A percentile compares a stretch with the other conserved stretches of the same genome.
These are phyloP conservation scores for Laspeyria flexula DNA, from an alignment of 2,888 invertebrate species.

Conservation along the genomic window DNA sequence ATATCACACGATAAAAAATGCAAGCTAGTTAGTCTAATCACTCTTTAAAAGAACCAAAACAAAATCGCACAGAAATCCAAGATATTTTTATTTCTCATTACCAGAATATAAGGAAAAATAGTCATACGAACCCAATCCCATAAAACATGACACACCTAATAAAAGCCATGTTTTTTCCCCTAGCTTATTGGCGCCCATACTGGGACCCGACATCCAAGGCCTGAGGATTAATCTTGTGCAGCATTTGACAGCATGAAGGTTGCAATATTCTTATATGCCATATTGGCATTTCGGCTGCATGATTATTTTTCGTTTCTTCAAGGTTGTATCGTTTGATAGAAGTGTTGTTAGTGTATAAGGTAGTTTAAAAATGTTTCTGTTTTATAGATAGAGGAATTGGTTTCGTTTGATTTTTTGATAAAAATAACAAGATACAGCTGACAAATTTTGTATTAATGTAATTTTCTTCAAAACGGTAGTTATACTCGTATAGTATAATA, in stretches of 20 bases:
- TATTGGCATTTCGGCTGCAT: slow-evolving; percentile 44
- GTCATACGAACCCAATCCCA: not conserved
- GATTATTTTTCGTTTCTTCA: slow-evolving; percentile 28
- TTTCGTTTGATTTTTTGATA: too few relatives aligned
- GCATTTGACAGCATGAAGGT: slow-evolving; percentile 53
- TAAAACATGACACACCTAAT: slow-evolving; percentile 3
- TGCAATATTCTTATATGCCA: slow-evolving; percentile 45
- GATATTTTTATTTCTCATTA: not conserved
- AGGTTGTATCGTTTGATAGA: slow-evolving; percentile 33
- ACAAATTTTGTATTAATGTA: too few relatives aligned
- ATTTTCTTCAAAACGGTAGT: too few relatives aligned
- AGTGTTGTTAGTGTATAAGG: slow-evolving; percentile 8
- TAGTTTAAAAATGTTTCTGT: too few relatives aligned
- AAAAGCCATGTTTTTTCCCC: slow-evolving; percentile 7
- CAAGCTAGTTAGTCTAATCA: too few relatives aligned
- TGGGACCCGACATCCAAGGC: slow-evolving; percentile 40
- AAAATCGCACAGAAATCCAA: not conserved
- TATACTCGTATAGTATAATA: too few relatives aligned
- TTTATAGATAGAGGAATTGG: too few relatives aligned
- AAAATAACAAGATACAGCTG: too few relatives aligned
- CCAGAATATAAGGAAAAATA: not conserved
- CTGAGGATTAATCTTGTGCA: slow-evolving; percentile 55
- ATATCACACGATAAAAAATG: too few relatives aligned
- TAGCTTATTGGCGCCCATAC: slow-evolving; percentile 17
- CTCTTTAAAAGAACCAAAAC: not conserved